Evolutionary conservation across 2,888 invertebrate species (phyloP).

Genomic region (Ametastegia equiseti): DNA sequence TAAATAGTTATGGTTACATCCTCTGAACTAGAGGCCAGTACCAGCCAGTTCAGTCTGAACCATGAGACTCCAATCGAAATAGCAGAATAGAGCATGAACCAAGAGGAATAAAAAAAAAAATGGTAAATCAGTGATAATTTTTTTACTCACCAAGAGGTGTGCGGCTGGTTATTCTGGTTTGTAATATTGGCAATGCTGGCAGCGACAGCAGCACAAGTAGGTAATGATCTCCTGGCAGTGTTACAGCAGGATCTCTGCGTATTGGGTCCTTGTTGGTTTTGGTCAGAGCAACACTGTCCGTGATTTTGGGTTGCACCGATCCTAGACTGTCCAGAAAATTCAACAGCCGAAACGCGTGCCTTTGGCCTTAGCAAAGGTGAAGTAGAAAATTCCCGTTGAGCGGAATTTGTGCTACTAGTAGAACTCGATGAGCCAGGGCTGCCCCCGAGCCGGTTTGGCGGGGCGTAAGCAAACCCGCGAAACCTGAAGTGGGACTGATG

Average conservation of each 20-base stretch:
- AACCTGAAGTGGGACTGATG: conserved; percentile 71
- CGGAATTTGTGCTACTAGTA: conserved; percentile 76
- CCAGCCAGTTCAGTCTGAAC: no score
- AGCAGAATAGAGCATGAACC: no score
- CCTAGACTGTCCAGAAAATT: conserved; percentile 63
- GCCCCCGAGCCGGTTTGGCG: conserved; percentile 70
- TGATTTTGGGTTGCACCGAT: conserved; percentile 56
- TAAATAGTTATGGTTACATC: no score
- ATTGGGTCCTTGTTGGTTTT: not conserved
- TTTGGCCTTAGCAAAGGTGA: conserved; percentile 75
- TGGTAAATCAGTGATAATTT: no score
- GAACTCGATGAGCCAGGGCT: conserved; percentile 78
- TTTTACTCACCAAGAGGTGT: conserved; percentile 72
- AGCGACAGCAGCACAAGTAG: conserved; percentile 69
- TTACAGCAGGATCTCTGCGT: conserved; percentile 79
- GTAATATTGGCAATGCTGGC: conserved; percentile 56
- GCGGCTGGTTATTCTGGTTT: conserved; percentile 63
- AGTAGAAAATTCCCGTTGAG: conserved; percentile 73
- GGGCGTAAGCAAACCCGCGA: conserved; percentile 71
- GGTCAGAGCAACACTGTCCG: conserved; percentile 69
- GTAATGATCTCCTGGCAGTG: conserved; percentile 79
- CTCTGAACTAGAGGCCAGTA: no score
- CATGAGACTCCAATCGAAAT: no score
- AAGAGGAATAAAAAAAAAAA: no score
- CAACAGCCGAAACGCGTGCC: conserved; percentile 71